phyloP scores from a whole-genome alignment of 2,888 invertebrate species.

The Cryptocephalus primarius region DNA sequence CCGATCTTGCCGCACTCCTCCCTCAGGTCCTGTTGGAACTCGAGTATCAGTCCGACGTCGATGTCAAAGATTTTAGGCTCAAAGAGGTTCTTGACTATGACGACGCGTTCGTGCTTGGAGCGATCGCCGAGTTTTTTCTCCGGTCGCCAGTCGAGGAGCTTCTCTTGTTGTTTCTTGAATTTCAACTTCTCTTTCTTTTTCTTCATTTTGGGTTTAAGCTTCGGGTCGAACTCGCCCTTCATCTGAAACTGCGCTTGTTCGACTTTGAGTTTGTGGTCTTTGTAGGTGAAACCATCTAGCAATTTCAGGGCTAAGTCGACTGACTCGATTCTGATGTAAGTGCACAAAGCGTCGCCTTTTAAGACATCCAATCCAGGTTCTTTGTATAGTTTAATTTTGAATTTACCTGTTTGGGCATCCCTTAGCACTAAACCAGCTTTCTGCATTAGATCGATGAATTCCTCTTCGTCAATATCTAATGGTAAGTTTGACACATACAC shows the following conservation, averaged over 20 bases:
- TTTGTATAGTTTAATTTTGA: slow-evolving; percentile 60
- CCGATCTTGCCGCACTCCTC: slow-evolving; percentile 88
- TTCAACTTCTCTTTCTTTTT: slow-evolving; percentile 85
- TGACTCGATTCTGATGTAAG: slow-evolving; percentile 91
- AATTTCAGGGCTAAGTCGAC: slow-evolving; percentile 86
- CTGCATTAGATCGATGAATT: slow-evolving; percentile 84
- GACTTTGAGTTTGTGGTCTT: slow-evolving; percentile 73
- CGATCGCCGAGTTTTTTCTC: slow-evolving; percentile 81
- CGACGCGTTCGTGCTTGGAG: slow-evolving; percentile 78
- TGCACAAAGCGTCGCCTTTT: slow-evolving; percentile 95
- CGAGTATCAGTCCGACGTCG: slow-evolving; percentile 78
- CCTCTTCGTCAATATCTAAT: slow-evolving; percentile 74
- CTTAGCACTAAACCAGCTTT: slow-evolving; percentile 94
- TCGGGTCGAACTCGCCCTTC: slow-evolving; percentile 90
- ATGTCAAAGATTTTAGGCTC: slow-evolving; percentile 79
- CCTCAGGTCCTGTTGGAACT: slow-evolving; percentile 82
- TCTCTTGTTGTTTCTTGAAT: slow-evolving; percentile 83
- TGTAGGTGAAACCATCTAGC: slow-evolving; percentile 74
- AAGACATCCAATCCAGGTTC: slow-evolving; percentile 65
- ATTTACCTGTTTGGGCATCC: slow-evolving; percentile 20
- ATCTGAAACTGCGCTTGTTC: slow-evolving; percentile 89
- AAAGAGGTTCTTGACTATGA: slow-evolving; percentile 91
- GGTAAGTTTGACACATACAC: slow-evolving; percentile 95
- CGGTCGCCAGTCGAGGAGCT: slow-evolving; percentile 93
- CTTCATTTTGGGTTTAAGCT: slow-evolving; percentile 80